Conservation (phyloP, 2,797 vertebrate genomes). For the Anguilla obscura region DNA sequence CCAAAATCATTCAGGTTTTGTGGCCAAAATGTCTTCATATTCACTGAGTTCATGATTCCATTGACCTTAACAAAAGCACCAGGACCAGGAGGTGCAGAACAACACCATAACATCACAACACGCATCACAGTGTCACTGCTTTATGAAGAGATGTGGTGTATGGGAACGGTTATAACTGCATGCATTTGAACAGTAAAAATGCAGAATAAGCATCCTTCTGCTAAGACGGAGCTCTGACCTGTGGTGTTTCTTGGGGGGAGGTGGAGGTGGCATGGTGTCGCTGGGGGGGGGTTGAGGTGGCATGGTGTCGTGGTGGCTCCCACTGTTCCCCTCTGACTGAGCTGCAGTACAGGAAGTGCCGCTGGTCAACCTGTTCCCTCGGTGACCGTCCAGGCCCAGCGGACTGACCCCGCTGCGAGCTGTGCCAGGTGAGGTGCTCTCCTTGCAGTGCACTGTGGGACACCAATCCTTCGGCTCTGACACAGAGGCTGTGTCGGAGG, state of each 20-base stretch:
- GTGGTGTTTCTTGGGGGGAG: slow-evolving; percentile 64
- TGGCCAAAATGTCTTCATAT: no score
- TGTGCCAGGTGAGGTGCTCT: neutral
- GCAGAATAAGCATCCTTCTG: neutral
- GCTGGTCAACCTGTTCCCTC: slow-evolving; percentile 60
- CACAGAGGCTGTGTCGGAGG: neutral
- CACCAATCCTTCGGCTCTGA: slow-evolving; percentile 32
- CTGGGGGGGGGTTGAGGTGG: no score
- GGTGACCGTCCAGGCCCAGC: slow-evolving; percentile 38
- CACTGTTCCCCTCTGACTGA: slow-evolving; percentile 65
- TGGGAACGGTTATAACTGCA: no score
- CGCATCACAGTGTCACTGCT: no score
- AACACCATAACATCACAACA: no score
- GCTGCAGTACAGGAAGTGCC: slow-evolving; percentile 72
- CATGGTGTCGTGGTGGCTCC: slow-evolving; percentile 39
- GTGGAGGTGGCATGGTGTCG: slow-evolving; percentile 57
- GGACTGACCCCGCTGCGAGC: slow-evolving; percentile 35
- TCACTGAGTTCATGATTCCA: no score
- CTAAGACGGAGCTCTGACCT: slow-evolving; percentile 48
- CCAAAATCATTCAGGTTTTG: no score
- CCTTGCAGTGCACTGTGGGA: slow-evolving; percentile 39
- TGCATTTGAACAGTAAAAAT: no score
- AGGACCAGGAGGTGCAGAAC: no score
- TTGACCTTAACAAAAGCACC: no score
- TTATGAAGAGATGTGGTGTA: no score